A percentile compares a stretch with the other conserved stretches of the same genome.
phyloP scores from a whole-genome alignment of 2,113 vertebrate genomes.

The Rhineura floridana region DNA sequence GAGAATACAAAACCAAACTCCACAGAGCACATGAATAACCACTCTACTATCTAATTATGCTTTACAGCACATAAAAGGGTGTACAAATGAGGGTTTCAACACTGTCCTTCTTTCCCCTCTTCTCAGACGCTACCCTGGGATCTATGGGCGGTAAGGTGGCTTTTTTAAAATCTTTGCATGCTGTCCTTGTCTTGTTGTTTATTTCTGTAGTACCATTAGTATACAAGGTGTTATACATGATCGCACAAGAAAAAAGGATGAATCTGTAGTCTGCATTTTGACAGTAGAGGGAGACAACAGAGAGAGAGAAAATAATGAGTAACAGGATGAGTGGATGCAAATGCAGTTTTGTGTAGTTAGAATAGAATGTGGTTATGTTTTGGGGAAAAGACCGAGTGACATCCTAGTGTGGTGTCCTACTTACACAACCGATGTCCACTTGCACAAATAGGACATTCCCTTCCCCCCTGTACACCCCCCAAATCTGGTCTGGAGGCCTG shows the following conservation, averaged over 20 bases:
- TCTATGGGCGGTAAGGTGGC: slow-evolving; percentile 90
- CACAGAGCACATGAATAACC: background rate
- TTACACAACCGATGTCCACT: no score
- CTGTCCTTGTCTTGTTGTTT: background rate
- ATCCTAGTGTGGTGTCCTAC: no score
- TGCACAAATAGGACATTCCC: no score
- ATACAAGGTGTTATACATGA: background rate
- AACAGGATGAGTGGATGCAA: background rate
- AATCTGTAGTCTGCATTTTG: background rate
- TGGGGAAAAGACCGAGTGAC: no score
- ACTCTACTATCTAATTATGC: slow-evolving; percentile 8
- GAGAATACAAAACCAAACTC: background rate
- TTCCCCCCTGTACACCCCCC: no score
- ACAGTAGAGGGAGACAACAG: background rate
- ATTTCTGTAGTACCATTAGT: background rate
- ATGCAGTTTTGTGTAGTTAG: background rate
- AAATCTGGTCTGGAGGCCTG: no score
- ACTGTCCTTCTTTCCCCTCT: slow-evolving; percentile 39
- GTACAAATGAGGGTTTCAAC: slow-evolving; percentile 48
- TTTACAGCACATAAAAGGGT: background rate
- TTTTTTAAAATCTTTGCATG: slow-evolving; percentile 1
- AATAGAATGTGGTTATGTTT: background rate
- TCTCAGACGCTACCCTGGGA: slow-evolving; percentile 95
- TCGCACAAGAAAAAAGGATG: background rate
- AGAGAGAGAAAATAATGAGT: background rate